Percentiles rank a stretch among this genome's conserved stretches.
phyloP scores from a whole-genome alignment of 2,888 invertebrate species.

The Pandemis heparana region DNA sequence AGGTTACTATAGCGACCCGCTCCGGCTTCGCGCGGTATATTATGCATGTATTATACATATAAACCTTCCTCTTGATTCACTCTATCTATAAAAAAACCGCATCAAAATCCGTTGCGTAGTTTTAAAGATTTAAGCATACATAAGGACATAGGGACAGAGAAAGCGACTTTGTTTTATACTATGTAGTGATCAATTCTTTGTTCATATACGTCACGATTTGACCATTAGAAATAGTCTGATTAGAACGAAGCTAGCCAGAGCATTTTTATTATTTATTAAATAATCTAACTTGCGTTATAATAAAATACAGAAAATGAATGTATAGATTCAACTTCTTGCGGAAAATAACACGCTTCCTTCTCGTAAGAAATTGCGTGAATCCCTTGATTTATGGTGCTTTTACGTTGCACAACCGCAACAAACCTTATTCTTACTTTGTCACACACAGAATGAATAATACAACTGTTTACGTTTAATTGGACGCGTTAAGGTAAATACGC shows the following conservation, averaged over 20 bases:
- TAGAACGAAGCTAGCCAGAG: not conserved
- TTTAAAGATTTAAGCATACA: too few relatives aligned
- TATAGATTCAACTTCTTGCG: conserved; percentile 24
- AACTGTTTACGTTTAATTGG: conserved; percentile 5
- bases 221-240: not conserved
- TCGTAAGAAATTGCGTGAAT: conserved; percentile 37
- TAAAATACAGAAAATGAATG: conserved; percentile 1
- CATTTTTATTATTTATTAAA: not conserved
- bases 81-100: too few relatives aligned
- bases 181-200: not conserved
- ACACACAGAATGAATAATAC: conserved; percentile 15
- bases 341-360: conserved; percentile 28
- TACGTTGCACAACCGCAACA: conserved; percentile 30
- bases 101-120: too few relatives aligned
- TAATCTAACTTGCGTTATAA: not conserved
- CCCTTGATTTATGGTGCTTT: conserved; percentile 37
- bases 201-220: not conserved
- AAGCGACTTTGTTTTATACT: too few relatives aligned
- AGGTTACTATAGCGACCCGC: too few relatives aligned
- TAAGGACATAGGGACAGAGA: too few relatives aligned
- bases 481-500: not conserved
- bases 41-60: too few relatives aligned
- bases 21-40: too few relatives aligned
- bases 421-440: conserved; percentile 21
- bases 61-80: too few relatives aligned